A percentile compares a stretch with the other conserved stretches of the same genome.
These are phyloP conservation scores for Myripristis murdjan DNA, from an alignment of 2,797 vertebrate species.

Conservation along the genomic window DNA sequence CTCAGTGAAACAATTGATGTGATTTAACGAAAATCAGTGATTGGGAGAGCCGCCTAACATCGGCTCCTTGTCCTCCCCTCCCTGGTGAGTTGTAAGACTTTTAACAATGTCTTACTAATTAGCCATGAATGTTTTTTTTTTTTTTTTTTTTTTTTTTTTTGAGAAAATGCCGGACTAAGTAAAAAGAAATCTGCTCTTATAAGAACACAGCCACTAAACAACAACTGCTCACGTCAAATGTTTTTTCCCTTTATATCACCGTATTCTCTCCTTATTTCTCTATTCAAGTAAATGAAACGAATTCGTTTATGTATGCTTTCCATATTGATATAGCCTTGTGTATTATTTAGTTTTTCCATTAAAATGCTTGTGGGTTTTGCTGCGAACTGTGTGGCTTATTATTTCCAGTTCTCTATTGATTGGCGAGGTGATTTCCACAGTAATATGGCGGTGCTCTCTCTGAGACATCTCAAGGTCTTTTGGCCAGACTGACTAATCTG, in stretches of 20 bases:
- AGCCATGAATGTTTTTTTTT: no score
- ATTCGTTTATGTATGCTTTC: neutral
- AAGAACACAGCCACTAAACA: no score
- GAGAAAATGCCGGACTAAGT: neutral
- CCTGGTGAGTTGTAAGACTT: no score
- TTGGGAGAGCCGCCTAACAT: no score
- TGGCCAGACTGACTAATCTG: slow-evolving; percentile 5
- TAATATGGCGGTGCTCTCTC: neutral
- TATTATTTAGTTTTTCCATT: neutral
- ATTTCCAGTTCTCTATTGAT: slow-evolving; percentile 9
- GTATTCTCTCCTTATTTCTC: neutral
- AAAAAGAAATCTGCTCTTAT: neutral
- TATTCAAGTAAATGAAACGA: neutral
- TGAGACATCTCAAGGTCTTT: slow-evolving; percentile 16
- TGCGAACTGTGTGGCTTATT: neutral
- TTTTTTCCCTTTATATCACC: neutral
- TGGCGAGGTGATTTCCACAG: slow-evolving; percentile 5
- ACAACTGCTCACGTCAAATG: no score
- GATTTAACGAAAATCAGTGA: no score
- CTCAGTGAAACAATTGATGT: no score
- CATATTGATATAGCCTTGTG: slow-evolving; percentile 1
- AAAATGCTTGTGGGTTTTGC: neutral
- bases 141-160: neutral
- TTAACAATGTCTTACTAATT: no score
- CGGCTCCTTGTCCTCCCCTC: no score